Base-by-base conservation (phyloP, 2,888 invertebrate species). In the Xestia c-nigrum region DNA sequence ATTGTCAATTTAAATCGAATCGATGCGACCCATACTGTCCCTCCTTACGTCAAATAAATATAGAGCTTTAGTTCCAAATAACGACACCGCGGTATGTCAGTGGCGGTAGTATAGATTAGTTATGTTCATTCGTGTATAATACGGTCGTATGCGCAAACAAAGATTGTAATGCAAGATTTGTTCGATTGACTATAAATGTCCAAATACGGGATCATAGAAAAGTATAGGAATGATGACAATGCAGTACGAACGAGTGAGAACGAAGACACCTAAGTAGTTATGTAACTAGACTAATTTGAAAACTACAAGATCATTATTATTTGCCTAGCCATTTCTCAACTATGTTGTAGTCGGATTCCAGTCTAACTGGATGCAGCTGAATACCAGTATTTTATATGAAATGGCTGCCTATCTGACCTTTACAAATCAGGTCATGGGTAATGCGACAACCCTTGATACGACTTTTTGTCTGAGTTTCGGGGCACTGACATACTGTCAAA, bases 41-140 rank as follows among this genome's bases (percentile, higher is more conserved):
- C 73, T 84, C 76, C 81, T 81, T 80, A 76, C 78, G 88, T 88
- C 87, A 87, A 87, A 88, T 88, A 88, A 88, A 88, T 86, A 84
- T 75, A 14, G 74, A 85, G 80, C 80, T 88, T 88, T 88, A 87
- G 88, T 87, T 88, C 81, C 78, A 76, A 82, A 88, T 86, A 76
- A 83, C 67, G 87, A 83, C 82, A 83, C 82, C n/a, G 80, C n/a
- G 80, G 85, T 82, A 88, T 88, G 82, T 82, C 83, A 83, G 87
- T 87, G 75, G 81, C 73, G 85, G 77, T 80, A 87, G 68, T 79
- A 38, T 65, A 80, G 43, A 73, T 82, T 78, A 77, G 52, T 78
- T 70, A 76, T 74, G 61, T 65, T 66, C 78, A 74, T 85, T 84
- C 75, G 65, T 70, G 75, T 64, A 76, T 70, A 78, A 83, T 81